Conservation (phyloP, 2,888 invertebrate genomes). For the Vanessa cardui region DNA sequence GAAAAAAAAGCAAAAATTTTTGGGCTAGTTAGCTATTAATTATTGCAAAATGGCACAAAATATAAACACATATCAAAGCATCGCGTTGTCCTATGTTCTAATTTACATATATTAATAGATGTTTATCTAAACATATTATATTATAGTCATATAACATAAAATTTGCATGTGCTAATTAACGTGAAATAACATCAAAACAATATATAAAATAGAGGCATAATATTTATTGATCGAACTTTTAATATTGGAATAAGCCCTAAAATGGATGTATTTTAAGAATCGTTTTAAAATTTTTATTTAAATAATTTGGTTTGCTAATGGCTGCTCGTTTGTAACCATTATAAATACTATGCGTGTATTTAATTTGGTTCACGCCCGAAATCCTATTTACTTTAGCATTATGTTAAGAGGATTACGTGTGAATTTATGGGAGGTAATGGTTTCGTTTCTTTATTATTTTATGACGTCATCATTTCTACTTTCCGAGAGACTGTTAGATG, state of each 20-base stretch:
- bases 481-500: slow-evolving; percentile 16
- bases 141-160: too few relatives aligned
- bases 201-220: neutral
- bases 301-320: slow-evolving; percentile 56
- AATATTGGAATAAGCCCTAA: neutral
- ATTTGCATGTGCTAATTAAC: too few relatives aligned
- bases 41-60: too few relatives aligned
- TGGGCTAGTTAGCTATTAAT: too few relatives aligned
- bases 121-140: too few relatives aligned
- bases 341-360: slow-evolving; percentile 51
- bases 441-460: slow-evolving; percentile 58
- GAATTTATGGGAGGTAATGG: slow-evolving; percentile 66
- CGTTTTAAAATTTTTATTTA: slow-evolving; percentile 29
- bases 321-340: slow-evolving; percentile 57
- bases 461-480: slow-evolving; percentile 54
- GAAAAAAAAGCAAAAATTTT: too few relatives aligned
- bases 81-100: too few relatives aligned
- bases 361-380: slow-evolving; percentile 57
- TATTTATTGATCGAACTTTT: neutral
- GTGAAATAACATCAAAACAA: neutral
- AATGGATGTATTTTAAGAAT: slow-evolving; percentile 6
- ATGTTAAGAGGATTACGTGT: slow-evolving; percentile 73
- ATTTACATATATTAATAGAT: too few relatives aligned
- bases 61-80: too few relatives aligned
- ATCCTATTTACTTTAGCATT: slow-evolving; percentile 66